A percentile compares a stretch with the other conserved stretches of the same genome.
phyloP scores from a whole-genome alignment of 2,113 vertebrate genomes.

The Sporophila hypoxantha region DNA sequence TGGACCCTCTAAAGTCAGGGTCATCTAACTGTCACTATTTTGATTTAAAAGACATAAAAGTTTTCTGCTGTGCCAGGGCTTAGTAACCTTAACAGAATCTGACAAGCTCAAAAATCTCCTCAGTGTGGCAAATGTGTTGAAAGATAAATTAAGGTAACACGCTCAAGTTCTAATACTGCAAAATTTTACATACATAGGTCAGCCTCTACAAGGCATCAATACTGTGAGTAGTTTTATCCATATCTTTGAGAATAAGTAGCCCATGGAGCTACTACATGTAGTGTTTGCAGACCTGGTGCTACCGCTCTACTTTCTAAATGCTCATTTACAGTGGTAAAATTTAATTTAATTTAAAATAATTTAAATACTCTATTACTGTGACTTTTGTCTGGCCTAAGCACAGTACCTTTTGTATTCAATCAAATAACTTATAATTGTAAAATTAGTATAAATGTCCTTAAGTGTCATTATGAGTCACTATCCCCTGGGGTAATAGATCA shows the following conservation, averaged over 20 bases:
- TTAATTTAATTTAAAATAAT: slow-evolving; percentile 25
- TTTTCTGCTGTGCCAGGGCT: neutral
- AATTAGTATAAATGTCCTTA: neutral
- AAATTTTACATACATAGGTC: neutral
- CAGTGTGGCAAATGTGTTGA: neutral
- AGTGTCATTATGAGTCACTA: neutral
- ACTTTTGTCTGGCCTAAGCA: neutral
- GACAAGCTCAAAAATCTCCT: neutral
- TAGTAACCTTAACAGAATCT: neutral
- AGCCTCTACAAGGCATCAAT: neutral
- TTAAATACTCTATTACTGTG: neutral
- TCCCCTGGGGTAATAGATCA: neutral
- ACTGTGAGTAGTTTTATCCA: neutral
- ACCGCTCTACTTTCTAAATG: neutral
- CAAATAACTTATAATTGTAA: neutral
- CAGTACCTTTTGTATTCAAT: neutral
- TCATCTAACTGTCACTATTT: neutral
- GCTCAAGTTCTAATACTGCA: neutral
- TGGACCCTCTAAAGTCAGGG: neutral
- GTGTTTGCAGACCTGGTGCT: neutral
- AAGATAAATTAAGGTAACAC: neutral
- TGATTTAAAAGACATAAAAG: neutral
- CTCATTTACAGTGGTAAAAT: neutral
- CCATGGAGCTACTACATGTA: neutral
- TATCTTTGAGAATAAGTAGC: neutral